Conservation (phyloP, 30 jellyfish, hydroid and myxozoan genomes). For the Chrysaora quinquecirrha region DNA sequence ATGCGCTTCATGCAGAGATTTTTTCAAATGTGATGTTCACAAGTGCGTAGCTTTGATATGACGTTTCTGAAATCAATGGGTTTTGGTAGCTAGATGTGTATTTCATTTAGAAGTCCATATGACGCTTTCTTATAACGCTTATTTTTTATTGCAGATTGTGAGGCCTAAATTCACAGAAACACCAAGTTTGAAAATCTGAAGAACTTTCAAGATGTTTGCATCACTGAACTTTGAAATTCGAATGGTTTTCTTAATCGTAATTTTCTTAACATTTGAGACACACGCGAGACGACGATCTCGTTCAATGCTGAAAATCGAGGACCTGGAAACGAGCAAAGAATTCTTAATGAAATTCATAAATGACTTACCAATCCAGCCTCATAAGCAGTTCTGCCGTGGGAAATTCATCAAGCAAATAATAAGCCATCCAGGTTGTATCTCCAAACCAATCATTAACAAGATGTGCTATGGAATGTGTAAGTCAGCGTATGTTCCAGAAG, state of each 20-base stretch:
- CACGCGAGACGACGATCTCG: conserved; percentile 57
- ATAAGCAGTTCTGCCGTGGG: conserved; percentile 70
- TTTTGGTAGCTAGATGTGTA: too few species aligned
- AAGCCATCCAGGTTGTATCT: conserved; percentile 74
- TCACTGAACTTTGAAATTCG: not conserved
- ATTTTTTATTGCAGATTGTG: too few species aligned
- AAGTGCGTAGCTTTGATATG: too few species aligned
- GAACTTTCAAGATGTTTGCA: not conserved
- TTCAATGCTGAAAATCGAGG: conserved; percentile 47
- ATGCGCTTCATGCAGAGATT: too few species aligned
- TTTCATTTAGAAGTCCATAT: too few species aligned
- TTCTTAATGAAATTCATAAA: conserved; percentile 56
- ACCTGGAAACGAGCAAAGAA: conserved; percentile 69
- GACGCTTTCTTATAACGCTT: too few species aligned
- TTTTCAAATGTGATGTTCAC: too few species aligned
- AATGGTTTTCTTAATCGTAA: not conserved
- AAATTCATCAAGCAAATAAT: conserved; percentile 69
- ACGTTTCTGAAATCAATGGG: too few species aligned
- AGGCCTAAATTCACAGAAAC: too few species aligned
- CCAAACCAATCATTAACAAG: conserved; percentile 69
- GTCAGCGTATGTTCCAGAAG: conserved; percentile 79
- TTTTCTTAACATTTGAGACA: not conserved
- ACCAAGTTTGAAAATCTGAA: too few species aligned
- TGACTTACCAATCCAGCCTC: conserved; percentile 21
- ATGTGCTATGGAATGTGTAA: conserved; percentile 87